Conservation (phyloP, 2,888 invertebrate genomes). For the Caenorhabditis sinica region DNA sequence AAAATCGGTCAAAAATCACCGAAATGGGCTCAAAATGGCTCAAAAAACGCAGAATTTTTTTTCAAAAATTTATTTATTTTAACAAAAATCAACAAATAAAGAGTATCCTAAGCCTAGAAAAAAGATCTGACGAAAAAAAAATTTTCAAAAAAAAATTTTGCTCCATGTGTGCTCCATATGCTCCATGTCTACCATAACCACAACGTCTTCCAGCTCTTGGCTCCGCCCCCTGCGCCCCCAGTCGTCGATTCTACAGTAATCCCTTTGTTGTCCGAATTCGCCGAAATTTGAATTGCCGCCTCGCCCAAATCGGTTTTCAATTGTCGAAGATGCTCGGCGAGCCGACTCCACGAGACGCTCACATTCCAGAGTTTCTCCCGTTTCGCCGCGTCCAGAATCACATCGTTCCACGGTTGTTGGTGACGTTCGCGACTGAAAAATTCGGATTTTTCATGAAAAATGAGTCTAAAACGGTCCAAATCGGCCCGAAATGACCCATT, state of each 20-base stretch:
- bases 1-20: too few relatives aligned
- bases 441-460: neutral
- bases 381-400: constrained; percentile 71
- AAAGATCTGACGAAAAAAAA: too few relatives aligned
- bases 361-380: constrained; percentile 79
- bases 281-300: constrained; percentile 53
- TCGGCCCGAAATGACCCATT: too few relatives aligned
- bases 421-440: constrained; percentile 78
- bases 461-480: neutral
- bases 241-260: constrained; percentile 38
- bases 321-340: constrained; percentile 66
- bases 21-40: too few relatives aligned
- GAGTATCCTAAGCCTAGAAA: too few relatives aligned
- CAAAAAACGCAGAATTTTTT: too few relatives aligned
- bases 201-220: constrained; percentile 53
- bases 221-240: neutral
- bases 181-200: constrained; percentile 70
- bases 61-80: too few relatives aligned
- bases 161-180: too few relatives aligned
- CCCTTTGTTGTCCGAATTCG: neutral
- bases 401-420: constrained; percentile 76
- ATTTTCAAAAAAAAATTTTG: too few relatives aligned
- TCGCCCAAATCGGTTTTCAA: constrained; percentile 70
- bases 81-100: too few relatives aligned
- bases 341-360: constrained; percentile 69